Evolutionary conservation across 2,888 invertebrate species (phyloP).

Genomic region (Temnothorax rugatulus): DNA sequence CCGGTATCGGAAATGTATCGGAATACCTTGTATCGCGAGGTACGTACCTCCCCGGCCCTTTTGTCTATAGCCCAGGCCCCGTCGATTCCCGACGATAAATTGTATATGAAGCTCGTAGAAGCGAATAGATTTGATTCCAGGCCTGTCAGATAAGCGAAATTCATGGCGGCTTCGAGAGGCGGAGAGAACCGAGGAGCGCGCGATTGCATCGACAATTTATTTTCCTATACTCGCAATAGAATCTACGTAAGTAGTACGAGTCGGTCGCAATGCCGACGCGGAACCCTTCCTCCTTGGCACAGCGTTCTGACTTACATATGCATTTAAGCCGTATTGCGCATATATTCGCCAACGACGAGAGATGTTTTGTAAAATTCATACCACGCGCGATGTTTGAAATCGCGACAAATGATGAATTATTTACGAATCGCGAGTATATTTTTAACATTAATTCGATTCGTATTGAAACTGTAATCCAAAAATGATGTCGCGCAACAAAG

Average conservation of each 20-base stretch:
- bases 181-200: constrained; percentile 13
- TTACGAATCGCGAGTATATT: neutral
- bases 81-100: constrained; percentile 55
- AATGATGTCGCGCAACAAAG: neutral
- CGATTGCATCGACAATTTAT: constrained; percentile 47
- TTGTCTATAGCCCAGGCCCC: constrained; percentile 20
- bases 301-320: constrained; percentile 8
- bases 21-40: constrained; percentile 38
- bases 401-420: neutral
- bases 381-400: neutral
- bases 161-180: constrained; percentile 30
- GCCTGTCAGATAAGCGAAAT: constrained; percentile 53
- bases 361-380: constrained; percentile 1
- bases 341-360: constrained; percentile 10
- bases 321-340: constrained; percentile 22
- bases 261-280: constrained; percentile 32
- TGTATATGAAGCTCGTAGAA: constrained; percentile 46
- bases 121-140: constrained; percentile 52
- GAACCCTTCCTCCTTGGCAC: neutral
- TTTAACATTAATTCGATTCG: constrained; percentile 6
- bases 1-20: constrained; percentile 44
- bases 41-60: constrained; percentile 23
- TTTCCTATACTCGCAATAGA: constrained; percentile 39
- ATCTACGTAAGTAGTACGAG: constrained; percentile 45
- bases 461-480: neutral